Percentiles rank a stretch among this genome's conserved stretches.
phyloP scores from a whole-genome alignment of 2,113 vertebrate species.

The Coregonus clupeaformis region DNA sequence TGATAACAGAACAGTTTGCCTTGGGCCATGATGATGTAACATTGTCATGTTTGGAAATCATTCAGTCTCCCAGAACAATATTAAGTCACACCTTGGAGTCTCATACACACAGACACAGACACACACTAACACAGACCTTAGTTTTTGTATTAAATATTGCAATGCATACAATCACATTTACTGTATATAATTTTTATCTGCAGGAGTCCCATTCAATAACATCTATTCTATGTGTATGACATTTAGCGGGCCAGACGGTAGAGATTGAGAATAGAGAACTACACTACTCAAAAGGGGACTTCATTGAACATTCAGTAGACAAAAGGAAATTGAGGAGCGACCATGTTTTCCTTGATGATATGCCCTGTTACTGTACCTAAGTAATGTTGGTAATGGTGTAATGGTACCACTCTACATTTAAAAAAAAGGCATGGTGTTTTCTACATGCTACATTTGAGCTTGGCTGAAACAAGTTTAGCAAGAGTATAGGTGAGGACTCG shows the following conservation, averaged over 20 bases:
- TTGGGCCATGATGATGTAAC: too few relatives aligned
- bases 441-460: constrained; percentile 43
- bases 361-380: constrained; percentile 5
- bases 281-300: not conserved
- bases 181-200: constrained; percentile 10
- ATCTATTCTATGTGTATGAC: constrained; percentile 15
- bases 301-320: constrained; percentile 4
- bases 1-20: not conserved
- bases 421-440: not conserved
- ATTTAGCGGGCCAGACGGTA: not conserved
- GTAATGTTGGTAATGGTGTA: not conserved
- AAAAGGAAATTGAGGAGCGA: not conserved
- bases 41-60: not conserved
- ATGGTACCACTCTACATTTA: not conserved
- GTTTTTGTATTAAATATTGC: constrained; percentile 35
- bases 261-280: not conserved
- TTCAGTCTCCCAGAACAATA: not conserved
- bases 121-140: constrained; percentile 26
- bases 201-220: constrained; percentile 13
- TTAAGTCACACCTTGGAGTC: not conserved
- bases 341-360: not conserved
- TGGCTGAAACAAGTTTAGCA: constrained; percentile 6
- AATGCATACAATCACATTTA: constrained; percentile 38
- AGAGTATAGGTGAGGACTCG: not conserved
- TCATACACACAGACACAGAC: not conserved